phyloP scores from a whole-genome alignment of 2,113 vertebrate genomes.

The Pseudonaja textilis region DNA sequence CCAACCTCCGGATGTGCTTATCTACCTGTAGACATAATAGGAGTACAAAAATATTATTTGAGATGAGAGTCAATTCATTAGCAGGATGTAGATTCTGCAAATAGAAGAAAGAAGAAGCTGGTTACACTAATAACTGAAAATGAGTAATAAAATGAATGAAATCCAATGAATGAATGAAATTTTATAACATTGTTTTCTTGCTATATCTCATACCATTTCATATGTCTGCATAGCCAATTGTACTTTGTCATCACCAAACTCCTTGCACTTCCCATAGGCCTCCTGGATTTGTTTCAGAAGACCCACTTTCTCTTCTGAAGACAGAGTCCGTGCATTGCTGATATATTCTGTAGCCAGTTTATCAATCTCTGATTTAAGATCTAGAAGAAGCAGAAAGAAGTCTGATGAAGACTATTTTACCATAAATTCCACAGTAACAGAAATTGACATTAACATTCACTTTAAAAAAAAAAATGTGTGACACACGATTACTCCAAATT shows the following conservation, averaged over 20 bases:
- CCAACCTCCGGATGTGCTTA: slow-evolving; percentile 92
- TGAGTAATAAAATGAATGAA: not conserved
- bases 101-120: not conserved
- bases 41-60: not conserved
- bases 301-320: slow-evolving; percentile 89
- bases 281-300: slow-evolving; percentile 94
- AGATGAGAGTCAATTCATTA: not conserved
- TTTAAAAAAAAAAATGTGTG: not conserved
- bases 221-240: slow-evolving; percentile 99
- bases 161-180: not conserved
- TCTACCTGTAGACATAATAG: slow-evolving; percentile 78
- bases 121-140: not conserved
- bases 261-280: slow-evolving; percentile 95
- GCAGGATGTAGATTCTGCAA: not conserved
- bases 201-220: slow-evolving; percentile 85
- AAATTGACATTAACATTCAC: not conserved
- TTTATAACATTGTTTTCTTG: not conserved
- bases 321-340: slow-evolving; percentile 85
- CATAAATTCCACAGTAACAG: not conserved
- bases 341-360: slow-evolving; percentile 93
- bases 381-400: slow-evolving; percentile 67
- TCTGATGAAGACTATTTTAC: slow-evolving; percentile 1
- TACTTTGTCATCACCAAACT: slow-evolving; percentile 97
- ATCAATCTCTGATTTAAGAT: slow-evolving; percentile 94
- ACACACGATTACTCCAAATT: not conserved